Base-by-base conservation (phyloP, 2,888 invertebrate species). In the Xiphydria camelus region DNA sequence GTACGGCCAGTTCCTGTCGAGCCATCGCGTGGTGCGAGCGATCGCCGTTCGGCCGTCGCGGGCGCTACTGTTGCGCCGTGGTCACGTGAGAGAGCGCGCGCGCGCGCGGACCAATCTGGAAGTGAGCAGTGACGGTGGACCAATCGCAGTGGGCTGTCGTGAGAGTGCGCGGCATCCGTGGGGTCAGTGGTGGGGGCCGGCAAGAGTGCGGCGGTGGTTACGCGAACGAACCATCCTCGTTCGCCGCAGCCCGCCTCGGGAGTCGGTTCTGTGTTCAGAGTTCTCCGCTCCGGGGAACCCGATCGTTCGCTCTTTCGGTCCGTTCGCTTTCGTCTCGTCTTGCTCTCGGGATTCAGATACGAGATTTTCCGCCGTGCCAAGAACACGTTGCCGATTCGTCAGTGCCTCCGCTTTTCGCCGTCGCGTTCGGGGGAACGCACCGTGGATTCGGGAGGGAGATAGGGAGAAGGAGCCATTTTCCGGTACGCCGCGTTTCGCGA, bases 141-240 rank as follows among this genome's bases (percentile, higher is more conserved):
- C 51, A 47, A 41, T 36, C 33, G 41, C 21, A 37, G 41, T 46
- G 41, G 36, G 36, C 34, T 41, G 41, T 42, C 29, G 41, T 23
- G 43, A 23, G 41, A 41, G 36, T 42, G 46, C 46, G 41, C 41
- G 41, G 32, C 44, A 18, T 31, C 10, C 48, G 36, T 33, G 25
- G 10, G 23, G n/a, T 6, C 26, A 33, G 46, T 57, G 50, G 70
- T 59, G 66, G 70, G 67, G 67, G 58, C 37, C 38, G n/a, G 53
- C 47, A 59, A 61, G 64, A 68, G 65, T 63, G 68, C 72, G 63
- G 65, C 63, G 66, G 61, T 53, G 61, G 62, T 64, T 67, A 62
- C 61, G 65, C 62, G 64, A 57, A 54, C 56, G 62, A 62, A 58
- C 56, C 66, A 55, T 63, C 63, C 75, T 75, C 70, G 73, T 75